These are phyloP conservation scores for Melanaphis sacchari DNA, from an alignment of 1,140 invertebrate species.

Conservation along the genomic window DNA sequence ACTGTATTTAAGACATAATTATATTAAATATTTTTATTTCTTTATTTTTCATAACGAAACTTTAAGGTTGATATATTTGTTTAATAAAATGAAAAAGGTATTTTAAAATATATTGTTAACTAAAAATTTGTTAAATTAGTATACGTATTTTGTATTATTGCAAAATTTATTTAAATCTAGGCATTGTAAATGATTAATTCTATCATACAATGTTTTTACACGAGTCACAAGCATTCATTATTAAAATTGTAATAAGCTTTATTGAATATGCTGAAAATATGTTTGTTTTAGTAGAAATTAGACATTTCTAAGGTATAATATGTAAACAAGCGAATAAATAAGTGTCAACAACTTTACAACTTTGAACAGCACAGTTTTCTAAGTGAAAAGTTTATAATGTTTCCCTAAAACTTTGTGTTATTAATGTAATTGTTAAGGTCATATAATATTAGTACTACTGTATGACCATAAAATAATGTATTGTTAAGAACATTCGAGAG, in stretches of 20 bases:
- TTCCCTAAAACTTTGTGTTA: background rate
- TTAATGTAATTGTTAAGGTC: background rate
- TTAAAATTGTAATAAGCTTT: background rate
- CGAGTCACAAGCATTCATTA: background rate
- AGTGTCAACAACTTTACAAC: background rate
- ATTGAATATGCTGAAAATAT: background rate
- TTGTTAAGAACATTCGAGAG: background rate
- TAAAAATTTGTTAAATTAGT: background rate
- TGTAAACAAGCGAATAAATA: background rate
- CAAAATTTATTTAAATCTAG: background rate
- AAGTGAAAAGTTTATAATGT: background rate
- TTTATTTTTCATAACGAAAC: background rate
- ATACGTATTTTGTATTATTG: background rate
- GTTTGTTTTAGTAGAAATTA: background rate
- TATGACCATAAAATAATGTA: background rate
- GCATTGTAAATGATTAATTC: background rate
- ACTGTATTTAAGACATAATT: background rate
- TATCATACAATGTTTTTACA: background rate
- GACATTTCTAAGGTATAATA: background rate
- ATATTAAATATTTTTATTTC: background rate
- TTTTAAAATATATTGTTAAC: background rate
- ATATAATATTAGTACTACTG: background rate
- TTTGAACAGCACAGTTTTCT: background rate
- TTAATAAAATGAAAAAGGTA: background rate
- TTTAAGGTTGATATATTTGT: background rate